Evolutionary conservation across 2,888 invertebrate species (phyloP), one percentile per base, ranked within the genome.

Genomic region (Nemapogon koenigi): DNA sequence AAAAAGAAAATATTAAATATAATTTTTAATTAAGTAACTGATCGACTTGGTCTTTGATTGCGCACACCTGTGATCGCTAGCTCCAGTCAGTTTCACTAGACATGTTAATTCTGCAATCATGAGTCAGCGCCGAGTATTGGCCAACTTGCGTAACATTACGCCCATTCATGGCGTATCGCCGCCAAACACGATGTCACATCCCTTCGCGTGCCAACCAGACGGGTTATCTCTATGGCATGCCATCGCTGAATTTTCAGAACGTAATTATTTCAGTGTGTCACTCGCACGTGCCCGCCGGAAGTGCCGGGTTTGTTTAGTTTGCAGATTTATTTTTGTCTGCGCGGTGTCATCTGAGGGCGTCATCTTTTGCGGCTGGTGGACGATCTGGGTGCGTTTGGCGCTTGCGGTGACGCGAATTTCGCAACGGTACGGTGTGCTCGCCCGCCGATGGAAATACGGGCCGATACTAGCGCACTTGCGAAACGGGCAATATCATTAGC

Each of bases 281-380:
- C 59, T 10, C 51, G 53, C 57, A 64, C 59, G 59, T 63, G 63
- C 51, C 55, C 62, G 62, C 61, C 73, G 75, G 76, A 73, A 75
- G 73, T 67, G 59, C 66, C 63, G 49, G 60, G 59, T 68, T 70
- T 75, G 71, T 76, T 73, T 73, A 65, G 65, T 50, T 65, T 72
- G 69, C 71, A 61, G 53, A 71, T 65, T 75, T 78, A 78, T 78
- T 76, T 76, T 57, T 59, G 68, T 63, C 62, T 57, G 54, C 49
- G 50, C 61, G 55, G 62, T 72, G 73, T 72, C 69, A 71, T 66
- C 65, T 65, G 65, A 54, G 64, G 59, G 63, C 70, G 68, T 72
- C 69, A 71, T 68, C 66, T 63, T 68, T 55, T 56, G 52, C 51
- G 41, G 30, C 37, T 39, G 27, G 39, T 40, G 50, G 43, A 43